Percentiles rank a stretch among this genome's conserved stretches.
These are phyloP conservation scores for Cheilosia vernalis DNA, from an alignment of 2,888 invertebrate genomes.

Conservation along the genomic window DNA sequence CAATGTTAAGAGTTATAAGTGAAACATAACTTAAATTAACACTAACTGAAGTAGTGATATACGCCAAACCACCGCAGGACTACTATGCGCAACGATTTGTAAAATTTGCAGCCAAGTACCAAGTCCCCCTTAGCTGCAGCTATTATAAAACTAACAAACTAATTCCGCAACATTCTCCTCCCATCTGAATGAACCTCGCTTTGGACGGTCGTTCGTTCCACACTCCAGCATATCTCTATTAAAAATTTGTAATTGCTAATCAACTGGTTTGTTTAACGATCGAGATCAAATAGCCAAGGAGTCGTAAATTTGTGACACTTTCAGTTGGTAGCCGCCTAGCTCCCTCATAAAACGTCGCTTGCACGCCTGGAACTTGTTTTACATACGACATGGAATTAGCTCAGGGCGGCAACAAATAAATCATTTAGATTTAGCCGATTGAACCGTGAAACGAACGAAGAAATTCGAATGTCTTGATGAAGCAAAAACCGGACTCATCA, in stretches of 20 bases:
- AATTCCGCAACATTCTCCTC: constrained; percentile 38
- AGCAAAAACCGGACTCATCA: constrained; percentile 31
- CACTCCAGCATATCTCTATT: constrained; percentile 49
- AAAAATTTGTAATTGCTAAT: constrained; percentile 73
- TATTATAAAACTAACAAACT: constrained; percentile 66
- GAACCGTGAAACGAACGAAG: constrained; percentile 57
- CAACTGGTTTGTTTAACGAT: constrained; percentile 73
- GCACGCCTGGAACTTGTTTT: constrained; percentile 45
- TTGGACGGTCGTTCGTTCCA: not conserved
- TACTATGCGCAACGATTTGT: constrained; percentile 51
- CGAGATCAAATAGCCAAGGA: constrained; percentile 61
- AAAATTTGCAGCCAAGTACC: constrained; percentile 44
- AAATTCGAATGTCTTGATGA: constrained; percentile 50
- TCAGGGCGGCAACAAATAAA: constrained; percentile 62
- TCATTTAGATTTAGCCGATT: constrained; percentile 60
- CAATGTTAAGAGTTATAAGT: constrained; percentile 15
- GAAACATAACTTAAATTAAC: constrained; percentile 63
- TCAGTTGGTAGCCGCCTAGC: constrained; percentile 26
- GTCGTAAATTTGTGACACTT: constrained; percentile 73
- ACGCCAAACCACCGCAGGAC: constrained; percentile 35
- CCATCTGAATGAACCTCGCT: not conserved
- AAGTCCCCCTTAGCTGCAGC: constrained; percentile 34
- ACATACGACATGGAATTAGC: constrained; percentile 62
- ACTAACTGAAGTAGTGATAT: constrained; percentile 9
- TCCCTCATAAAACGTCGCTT: constrained; percentile 39